phyloP scores from a whole-genome alignment of 1,140 invertebrate species.

The Drosophila jambulina region DNA sequence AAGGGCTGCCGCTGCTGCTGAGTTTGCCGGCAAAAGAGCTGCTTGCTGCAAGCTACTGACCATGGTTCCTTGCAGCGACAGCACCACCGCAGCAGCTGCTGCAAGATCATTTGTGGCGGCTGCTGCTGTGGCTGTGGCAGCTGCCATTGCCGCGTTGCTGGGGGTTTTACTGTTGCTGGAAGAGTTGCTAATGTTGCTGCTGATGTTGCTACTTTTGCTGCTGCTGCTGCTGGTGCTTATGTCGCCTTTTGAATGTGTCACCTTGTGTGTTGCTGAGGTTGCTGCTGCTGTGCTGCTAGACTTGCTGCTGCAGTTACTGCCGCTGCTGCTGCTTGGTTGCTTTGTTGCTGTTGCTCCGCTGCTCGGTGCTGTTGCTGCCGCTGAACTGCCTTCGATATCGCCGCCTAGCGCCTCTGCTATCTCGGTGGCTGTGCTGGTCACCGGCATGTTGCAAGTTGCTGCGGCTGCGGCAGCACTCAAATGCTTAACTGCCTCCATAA shows the following conservation, averaged over 20 bases:
- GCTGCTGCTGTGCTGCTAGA: slow-evolving; percentile 14
- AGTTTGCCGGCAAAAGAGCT: slow-evolving; percentile 90
- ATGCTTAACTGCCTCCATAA: slow-evolving; percentile 78
- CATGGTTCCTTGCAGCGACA: slow-evolving; percentile 91
- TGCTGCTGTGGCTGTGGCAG: slow-evolving; percentile 65
- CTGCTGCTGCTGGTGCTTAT: slow-evolving; percentile 13
- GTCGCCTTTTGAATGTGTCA: neutral
- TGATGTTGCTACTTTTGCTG: slow-evolving; percentile 15
- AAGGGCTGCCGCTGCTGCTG: slow-evolving; percentile 91
- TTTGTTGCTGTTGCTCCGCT: slow-evolving; percentile 10
- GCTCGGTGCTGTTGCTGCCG: slow-evolving; percentile 9
- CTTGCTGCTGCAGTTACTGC: slow-evolving; percentile 6
- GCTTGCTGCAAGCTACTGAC: slow-evolving; percentile 91
- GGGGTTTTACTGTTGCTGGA: slow-evolving; percentile 35
- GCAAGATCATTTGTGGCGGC: slow-evolving; percentile 82
- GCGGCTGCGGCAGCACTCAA: slow-evolving; percentile 71
- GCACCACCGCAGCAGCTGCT: slow-evolving; percentile 87
- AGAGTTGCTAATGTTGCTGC: slow-evolving; percentile 8
- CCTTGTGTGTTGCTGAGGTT: slow-evolving; percentile 6
- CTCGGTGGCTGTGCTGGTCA: slow-evolving; percentile 17
- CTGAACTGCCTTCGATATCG: slow-evolving; percentile 21
- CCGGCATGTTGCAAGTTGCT: slow-evolving; percentile 39
- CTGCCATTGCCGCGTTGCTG: slow-evolving; percentile 65
- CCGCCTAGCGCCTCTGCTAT: slow-evolving; percentile 26
- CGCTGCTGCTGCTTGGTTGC: slow-evolving; percentile 26